Conservation (phyloP, 2,888 invertebrate species). For the Dexiosoma caninum region DNA sequence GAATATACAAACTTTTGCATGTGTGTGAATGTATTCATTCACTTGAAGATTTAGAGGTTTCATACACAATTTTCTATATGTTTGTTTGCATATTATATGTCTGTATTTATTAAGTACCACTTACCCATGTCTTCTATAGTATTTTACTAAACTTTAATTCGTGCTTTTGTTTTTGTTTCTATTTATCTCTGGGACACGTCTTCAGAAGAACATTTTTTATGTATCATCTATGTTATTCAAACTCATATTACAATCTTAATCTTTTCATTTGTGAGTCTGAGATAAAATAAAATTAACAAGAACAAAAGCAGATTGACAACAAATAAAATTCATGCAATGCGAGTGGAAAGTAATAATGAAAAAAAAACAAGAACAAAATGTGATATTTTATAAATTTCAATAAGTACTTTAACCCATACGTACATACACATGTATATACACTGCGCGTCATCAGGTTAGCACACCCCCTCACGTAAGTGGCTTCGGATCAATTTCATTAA, state of each 20-base stretch:
- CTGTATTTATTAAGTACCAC: no score
- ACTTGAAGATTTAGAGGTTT: slow-evolving; percentile 35
- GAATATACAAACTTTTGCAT: background rate
- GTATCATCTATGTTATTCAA: background rate
- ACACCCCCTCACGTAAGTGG: background rate
- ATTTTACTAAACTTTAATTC: background rate
- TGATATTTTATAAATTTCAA: slow-evolving; percentile 41
- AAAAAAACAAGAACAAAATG: slow-evolving; percentile 14
- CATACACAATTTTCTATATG: background rate
- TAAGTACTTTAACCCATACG: background rate
- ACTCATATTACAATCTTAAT: slow-evolving; percentile 26
- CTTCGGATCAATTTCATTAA: slow-evolving; percentile 23
- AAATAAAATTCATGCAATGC: background rate
- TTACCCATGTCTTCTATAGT: background rate
- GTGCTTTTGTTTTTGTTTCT: slow-evolving; percentile 3
- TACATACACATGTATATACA: no score
- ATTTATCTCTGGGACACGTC: background rate
- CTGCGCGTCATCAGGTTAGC: no score
- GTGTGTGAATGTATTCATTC: no score
- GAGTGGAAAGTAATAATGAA: slow-evolving; percentile 45
- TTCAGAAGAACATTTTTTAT: slow-evolving; percentile 5
- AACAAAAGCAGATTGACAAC: slow-evolving; percentile 5
- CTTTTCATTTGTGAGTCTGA: slow-evolving; percentile 7
- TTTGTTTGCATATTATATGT: background rate
- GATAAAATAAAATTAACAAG: slow-evolving; percentile 16